A percentile compares a stretch with the other conserved stretches of the same genome.
Evolutionary conservation across 2,888 invertebrate genomes (phyloP).

Genomic region (Trilocha varians): DNA sequence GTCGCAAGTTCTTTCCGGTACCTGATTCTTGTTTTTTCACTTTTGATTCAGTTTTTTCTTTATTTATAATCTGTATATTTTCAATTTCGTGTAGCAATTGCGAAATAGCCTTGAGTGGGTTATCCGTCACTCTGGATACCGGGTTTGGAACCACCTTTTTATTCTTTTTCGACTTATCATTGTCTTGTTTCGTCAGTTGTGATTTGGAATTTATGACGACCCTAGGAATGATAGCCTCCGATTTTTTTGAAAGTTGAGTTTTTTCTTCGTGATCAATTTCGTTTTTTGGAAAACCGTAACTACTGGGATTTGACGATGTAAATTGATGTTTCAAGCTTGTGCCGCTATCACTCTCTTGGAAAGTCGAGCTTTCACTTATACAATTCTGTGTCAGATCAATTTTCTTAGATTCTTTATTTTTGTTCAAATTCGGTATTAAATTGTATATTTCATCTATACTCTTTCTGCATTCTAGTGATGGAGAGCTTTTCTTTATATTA

Average conservation of each 20-base stretch:
- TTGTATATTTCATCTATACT: conserved; percentile 58
- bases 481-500: conserved; percentile 11
- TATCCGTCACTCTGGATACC: conserved; percentile 26
- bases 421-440: conserved; percentile 42
- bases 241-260: conserved; percentile 14
- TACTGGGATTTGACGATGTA: conserved; percentile 37
- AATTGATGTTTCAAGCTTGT: conserved; percentile 46
- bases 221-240: conserved; percentile 36
- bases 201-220: conserved; percentile 44
- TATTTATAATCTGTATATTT: conserved; percentile 42
- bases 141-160: conserved; percentile 21
- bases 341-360: conserved; percentile 44
- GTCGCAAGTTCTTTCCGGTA: conserved; percentile 25
- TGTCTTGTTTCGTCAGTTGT: conserved; percentile 23
- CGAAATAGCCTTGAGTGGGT: conserved; percentile 56
- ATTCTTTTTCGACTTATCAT: conserved; percentile 29
- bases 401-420: conserved; percentile 15
- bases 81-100: conserved; percentile 54
- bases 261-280: conserved; percentile 10
- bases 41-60: conserved; percentile 29
- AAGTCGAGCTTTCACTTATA: conserved; percentile 17
- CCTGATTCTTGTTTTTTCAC: conserved; percentile 24
- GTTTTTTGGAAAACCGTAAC: conserved; percentile 34
- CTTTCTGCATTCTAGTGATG: conserved; percentile 43
- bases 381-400: background rate